These are phyloP conservation scores for Chiloscyllium punctatum DNA, from an alignment of 2,797 vertebrate genomes.

Conservation along the genomic window DNA sequence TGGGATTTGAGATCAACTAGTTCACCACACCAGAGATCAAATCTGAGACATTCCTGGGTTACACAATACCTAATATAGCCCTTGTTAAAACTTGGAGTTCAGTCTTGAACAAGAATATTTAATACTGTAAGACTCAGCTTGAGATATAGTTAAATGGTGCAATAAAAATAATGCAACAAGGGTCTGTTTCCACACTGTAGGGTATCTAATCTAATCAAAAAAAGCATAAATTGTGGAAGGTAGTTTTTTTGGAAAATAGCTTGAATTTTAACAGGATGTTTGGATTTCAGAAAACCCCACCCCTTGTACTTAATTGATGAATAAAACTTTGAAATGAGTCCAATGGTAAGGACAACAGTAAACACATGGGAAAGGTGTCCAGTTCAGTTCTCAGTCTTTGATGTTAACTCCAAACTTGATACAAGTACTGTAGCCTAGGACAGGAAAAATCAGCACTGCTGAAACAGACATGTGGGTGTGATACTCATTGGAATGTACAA, in stretches of 20 bases:
- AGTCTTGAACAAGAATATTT: not conserved
- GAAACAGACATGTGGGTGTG: not conserved
- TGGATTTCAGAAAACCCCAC: not conserved
- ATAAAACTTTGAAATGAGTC: not conserved
- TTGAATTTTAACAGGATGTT: not conserved
- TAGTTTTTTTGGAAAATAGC: not conserved
- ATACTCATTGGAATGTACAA: not conserved
- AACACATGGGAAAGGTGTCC: not conserved
- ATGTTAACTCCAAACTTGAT: not conserved
- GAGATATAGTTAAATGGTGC: not conserved
- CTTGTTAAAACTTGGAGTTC: not conserved
- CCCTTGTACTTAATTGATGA: not conserved
- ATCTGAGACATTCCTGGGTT: not conserved
- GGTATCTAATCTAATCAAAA: no score
- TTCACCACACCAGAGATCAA: not conserved
- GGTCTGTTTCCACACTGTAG: no score
- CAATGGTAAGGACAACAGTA: not conserved
- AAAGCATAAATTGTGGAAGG: not conserved
- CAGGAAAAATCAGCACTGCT: not conserved
- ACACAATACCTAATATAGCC: not conserved
- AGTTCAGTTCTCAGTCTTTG: not conserved
- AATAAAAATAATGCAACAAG: no score
- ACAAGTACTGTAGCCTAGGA: not conserved
- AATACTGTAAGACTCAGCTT: not conserved
- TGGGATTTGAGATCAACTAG: not conserved